Conservation (phyloP, 2,797 vertebrate species). For the Danio albolineatus region DNA sequence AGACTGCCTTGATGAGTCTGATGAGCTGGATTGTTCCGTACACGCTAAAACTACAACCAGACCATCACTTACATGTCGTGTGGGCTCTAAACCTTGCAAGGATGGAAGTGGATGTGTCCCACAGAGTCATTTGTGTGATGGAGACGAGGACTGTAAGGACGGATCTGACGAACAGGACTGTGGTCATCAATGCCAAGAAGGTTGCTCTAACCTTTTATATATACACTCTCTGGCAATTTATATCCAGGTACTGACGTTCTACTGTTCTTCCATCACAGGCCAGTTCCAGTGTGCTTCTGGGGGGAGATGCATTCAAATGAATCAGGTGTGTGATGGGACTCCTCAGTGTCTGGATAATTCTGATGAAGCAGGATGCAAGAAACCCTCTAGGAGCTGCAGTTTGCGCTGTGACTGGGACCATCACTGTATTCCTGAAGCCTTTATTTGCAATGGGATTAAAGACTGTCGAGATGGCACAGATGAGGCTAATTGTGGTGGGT, state of each 20-base stretch:
- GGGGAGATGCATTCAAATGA: slow-evolving; percentile 61
- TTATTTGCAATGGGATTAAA: slow-evolving; percentile 74
- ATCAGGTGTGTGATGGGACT: slow-evolving; percentile 74
- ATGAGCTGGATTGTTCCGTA: slow-evolving; percentile 66
- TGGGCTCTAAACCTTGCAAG: slow-evolving; percentile 67
- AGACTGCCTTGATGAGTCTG: slow-evolving; percentile 60
- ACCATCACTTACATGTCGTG: slow-evolving; percentile 62
- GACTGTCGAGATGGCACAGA: slow-evolving; percentile 80
- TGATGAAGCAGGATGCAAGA: slow-evolving; percentile 72
- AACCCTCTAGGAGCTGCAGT: slow-evolving; percentile 69
- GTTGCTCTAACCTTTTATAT: slow-evolving; percentile 76
- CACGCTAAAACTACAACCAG: background rate
- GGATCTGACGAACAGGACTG: slow-evolving; percentile 79
- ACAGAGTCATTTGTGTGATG: slow-evolving; percentile 75
- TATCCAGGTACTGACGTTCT: background rate
- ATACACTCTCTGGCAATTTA: background rate
- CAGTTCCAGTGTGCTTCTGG: slow-evolving; percentile 73
- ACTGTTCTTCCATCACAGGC: slow-evolving; percentile 54
- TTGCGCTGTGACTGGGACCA: slow-evolving; percentile 71
- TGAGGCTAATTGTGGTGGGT: slow-evolving; percentile 79
- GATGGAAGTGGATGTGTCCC: slow-evolving; percentile 72
- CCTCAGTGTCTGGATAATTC: slow-evolving; percentile 69
- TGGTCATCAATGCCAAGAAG: slow-evolving; percentile 69
- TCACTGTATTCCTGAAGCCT: slow-evolving; percentile 75
- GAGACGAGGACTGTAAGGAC: slow-evolving; percentile 77